Percentiles rank a stretch among this genome's conserved stretches.
These are phyloP conservation scores for Pardosa pseudoannulata DNA, from an alignment of 2,888 invertebrate species.

Conservation along the genomic window DNA sequence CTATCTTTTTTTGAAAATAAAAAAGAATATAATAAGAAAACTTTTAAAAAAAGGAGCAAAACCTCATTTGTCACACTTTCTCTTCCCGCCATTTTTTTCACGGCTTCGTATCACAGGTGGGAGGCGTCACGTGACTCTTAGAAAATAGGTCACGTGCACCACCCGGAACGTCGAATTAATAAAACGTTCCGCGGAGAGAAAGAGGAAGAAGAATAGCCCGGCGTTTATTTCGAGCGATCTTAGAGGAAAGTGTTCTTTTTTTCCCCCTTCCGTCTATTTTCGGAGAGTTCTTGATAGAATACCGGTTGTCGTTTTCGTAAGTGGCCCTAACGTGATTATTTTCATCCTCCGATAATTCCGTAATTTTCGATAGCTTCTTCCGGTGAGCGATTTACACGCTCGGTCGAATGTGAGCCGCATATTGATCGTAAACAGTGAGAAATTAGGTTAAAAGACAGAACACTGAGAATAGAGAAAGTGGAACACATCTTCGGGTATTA, in stretches of 20 bases:
- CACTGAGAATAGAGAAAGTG: background rate
- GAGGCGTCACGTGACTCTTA: background rate
- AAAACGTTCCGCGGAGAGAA: conserved; percentile 12
- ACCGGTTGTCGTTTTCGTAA: conserved; percentile 54
- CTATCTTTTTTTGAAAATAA: background rate
- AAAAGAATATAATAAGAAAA: background rate
- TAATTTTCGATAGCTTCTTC: conserved; percentile 64
- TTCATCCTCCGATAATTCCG: conserved; percentile 50
- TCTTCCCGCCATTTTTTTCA: conserved; percentile 16
- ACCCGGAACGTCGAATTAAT: conserved; percentile 17
- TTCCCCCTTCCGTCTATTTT: conserved; percentile 68
- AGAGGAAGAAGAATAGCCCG: conserved; percentile 52
- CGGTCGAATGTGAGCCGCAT: background rate
- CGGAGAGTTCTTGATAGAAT: conserved; percentile 45
- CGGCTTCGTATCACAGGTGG: background rate
- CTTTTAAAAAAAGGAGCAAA: background rate
- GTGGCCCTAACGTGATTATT: conserved; percentile 56
- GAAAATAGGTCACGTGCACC: conserved; percentile 17
- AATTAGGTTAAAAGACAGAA: background rate
- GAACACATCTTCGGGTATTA: background rate
- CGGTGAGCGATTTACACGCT: conserved; percentile 26
- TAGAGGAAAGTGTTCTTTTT: conserved; percentile 58
- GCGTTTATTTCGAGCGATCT: conserved; percentile 71
- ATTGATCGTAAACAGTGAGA: background rate
- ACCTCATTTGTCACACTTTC: conserved; percentile 10